These are phyloP conservation scores for Trochalopteron elliotii DNA, from an alignment of 2,113 vertebrate species.

Conservation along the genomic window DNA sequence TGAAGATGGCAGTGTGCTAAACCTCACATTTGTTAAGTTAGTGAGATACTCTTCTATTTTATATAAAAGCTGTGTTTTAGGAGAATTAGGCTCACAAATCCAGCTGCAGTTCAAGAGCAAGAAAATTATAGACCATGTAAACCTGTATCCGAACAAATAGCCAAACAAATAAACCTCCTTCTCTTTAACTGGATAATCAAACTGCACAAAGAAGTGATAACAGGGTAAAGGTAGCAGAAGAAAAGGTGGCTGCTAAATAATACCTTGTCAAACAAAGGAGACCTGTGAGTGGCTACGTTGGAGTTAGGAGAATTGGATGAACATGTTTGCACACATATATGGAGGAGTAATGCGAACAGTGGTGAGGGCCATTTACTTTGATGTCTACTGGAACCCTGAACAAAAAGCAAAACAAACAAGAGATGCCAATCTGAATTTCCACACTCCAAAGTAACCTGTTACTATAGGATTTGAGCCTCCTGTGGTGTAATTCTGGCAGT, in stretches of 20 bases:
- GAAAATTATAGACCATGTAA: neutral
- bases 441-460: neutral
- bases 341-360: neutral
- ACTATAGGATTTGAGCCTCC: slow-evolving; percentile 31
- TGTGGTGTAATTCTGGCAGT: slow-evolving; percentile 21
- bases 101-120: neutral
- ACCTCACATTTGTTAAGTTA: neutral
- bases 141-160: neutral
- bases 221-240: slow-evolving; percentile 30
- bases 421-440: slow-evolving; percentile 51
- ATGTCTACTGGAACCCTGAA: slow-evolving; percentile 44
- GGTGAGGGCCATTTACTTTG: slow-evolving; percentile 21
- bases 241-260: slow-evolving; percentile 17
- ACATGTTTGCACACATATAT: slow-evolving; percentile 34
- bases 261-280: slow-evolving; percentile 2
- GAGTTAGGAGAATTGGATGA: neutral
- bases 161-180: neutral
- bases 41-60: neutral
- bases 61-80: neutral
- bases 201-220: neutral
- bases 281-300: neutral
- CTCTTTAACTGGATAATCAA: neutral
- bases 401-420: slow-evolving; percentile 26
- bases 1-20: neutral
- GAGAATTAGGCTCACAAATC: neutral